A percentile compares a stretch with the other conserved stretches of the same genome.
Evolutionary conservation across 2,113 vertebrate genomes (phyloP).

Genomic region (Colinus virginianus): DNA sequence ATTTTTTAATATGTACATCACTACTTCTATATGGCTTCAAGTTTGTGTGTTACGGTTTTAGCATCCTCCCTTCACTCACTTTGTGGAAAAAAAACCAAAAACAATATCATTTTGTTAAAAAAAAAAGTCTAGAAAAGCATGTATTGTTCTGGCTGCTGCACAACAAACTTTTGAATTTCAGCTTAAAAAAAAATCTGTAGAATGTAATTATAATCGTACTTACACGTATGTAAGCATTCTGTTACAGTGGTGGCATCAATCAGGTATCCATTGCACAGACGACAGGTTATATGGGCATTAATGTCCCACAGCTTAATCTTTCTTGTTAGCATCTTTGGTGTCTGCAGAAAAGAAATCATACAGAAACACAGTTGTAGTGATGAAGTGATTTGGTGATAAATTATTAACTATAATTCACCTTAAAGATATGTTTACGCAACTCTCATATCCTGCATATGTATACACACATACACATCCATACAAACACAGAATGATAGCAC

Average conservation of each 20-base stretch:
- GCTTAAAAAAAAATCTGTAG: not conserved
- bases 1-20: not conserved
- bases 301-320: conserved; percentile 99
- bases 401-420: not conserved
- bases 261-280: conserved; percentile 97
- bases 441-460: fast-evolving
- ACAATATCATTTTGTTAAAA: not conserved
- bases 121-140: not conserved
- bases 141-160: not conserved
- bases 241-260: conserved; percentile 99
- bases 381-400: not conserved
- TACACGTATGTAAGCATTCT: conserved; percentile 99
- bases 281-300: conserved; percentile 99
- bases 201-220: conserved; percentile 65
- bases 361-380: not conserved
- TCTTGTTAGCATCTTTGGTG: conserved; percentile 98
- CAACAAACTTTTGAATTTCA: not conserved
- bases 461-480: fast-evolving
- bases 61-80: not conserved
- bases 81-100: not conserved
- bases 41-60: not conserved
- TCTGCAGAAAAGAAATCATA: conserved; percentile 76
- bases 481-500: fast-evolving
- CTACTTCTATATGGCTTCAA: not conserved
- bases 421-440: not conserved